Percentiles rank a stretch among this genome's conserved stretches.
phyloP scores from a whole-genome alignment of 2,113 vertebrate genomes.

The Hemibagrus wyckioides region DNA sequence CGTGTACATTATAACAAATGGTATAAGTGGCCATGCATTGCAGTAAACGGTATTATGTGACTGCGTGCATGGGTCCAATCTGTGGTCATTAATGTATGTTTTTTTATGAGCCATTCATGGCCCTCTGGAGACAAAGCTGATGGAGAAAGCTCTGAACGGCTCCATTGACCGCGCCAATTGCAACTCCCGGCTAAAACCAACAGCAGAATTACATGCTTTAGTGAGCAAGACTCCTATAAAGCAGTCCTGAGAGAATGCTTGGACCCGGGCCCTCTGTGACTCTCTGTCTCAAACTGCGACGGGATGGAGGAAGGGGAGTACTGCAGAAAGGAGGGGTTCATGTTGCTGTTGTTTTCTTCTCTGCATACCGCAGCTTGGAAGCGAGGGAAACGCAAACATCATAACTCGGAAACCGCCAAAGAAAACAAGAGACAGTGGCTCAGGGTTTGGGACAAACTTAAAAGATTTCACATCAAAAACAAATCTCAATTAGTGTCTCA shows the following conservation, averaged over 20 bases:
- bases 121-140: constrained; percentile 61
- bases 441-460: constrained; percentile 15
- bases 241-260: constrained; percentile 56
- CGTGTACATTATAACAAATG: constrained; percentile 37
- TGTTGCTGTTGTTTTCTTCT: constrained; percentile 43
- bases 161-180: constrained; percentile 65
- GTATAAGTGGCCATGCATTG: constrained; percentile 42
- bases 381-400: constrained; percentile 45
- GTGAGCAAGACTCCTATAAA: constrained; percentile 66
- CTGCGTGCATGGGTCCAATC: constrained; percentile 51
- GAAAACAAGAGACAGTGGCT: constrained; percentile 42
- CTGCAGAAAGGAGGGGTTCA: neutral
- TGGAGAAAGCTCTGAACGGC: constrained; percentile 63
- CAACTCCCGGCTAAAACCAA: constrained; percentile 68
- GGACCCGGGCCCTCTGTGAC: constrained; percentile 50
- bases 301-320: constrained; percentile 10
- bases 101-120: constrained; percentile 66
- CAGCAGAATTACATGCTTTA: constrained; percentile 68
- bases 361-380: constrained; percentile 31
- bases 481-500: constrained; percentile 44
- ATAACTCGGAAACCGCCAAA: constrained; percentile 46
- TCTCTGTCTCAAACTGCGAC: constrained; percentile 32
- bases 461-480: constrained; percentile 22
- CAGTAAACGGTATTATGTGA: constrained; percentile 49
- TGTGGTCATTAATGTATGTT: constrained; percentile 63